phyloP scores from a whole-genome alignment of 2,113 vertebrate species.

The Calypte anna region DNA sequence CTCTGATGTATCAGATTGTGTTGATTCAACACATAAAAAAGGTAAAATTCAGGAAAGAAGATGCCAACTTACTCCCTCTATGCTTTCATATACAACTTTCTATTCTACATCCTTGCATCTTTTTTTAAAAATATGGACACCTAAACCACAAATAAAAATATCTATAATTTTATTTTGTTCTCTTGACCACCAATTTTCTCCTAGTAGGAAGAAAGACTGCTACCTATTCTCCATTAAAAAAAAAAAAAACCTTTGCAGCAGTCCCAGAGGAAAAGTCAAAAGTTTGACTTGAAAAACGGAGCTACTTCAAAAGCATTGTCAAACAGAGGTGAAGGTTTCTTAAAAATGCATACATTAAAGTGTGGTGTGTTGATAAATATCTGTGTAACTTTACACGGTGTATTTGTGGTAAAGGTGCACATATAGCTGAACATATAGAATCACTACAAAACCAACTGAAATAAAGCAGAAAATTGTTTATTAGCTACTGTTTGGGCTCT shows the following conservation, averaged over 20 bases:
- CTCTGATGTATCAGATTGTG: background rate
- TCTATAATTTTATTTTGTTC: background rate
- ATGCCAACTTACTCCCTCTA: background rate
- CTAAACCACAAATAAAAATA: background rate
- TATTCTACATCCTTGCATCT: background rate
- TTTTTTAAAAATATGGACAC: background rate
- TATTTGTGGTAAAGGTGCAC: background rate
- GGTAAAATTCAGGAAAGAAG: background rate
- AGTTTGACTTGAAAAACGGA: conserved; percentile 80
- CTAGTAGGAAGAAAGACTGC: background rate
- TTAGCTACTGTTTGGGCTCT: conserved; percentile 53
- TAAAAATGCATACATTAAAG: conserved; percentile 69
- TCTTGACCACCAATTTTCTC: conserved; percentile 43
- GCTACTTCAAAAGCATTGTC: conserved; percentile 83
- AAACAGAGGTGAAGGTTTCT: conserved; percentile 69
- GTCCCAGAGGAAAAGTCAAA: conserved; percentile 77
- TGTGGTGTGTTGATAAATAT: conserved; percentile 35
- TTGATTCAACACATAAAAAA: background rate
- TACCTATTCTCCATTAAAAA: conserved; percentile 67
- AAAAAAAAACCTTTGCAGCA: conserved; percentile 65
- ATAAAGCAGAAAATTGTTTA: conserved; percentile 69
- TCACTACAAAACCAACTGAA: background rate
- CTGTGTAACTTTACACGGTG: background rate
- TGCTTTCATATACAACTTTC: background rate
- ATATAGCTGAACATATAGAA: background rate